A percentile compares a stretch with the other conserved stretches of the same genome.
These are phyloP conservation scores for Pyrochroa serraticornis DNA, from an alignment of 2,888 invertebrate species.

Conservation along the genomic window DNA sequence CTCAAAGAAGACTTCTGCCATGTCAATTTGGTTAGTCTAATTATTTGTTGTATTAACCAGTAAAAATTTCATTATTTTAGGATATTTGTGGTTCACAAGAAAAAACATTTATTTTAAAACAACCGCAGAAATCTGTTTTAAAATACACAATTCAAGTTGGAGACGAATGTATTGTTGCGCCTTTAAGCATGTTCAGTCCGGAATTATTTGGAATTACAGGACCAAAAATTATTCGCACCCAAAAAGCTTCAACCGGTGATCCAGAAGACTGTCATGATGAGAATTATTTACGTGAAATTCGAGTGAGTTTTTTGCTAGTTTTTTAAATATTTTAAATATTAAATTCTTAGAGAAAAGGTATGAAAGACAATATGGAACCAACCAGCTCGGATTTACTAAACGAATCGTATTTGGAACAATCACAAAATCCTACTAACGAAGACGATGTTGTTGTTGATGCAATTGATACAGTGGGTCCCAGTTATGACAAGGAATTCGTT, in stretches of 20 bases:
- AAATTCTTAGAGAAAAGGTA: conserved; percentile 61
- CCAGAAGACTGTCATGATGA: conserved; percentile 95
- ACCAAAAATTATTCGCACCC: conserved; percentile 73
- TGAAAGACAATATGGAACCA: conserved; percentile 66
- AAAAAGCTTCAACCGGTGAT: conserved; percentile 74
- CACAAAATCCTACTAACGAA: conserved; percentile 63
- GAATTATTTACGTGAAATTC: conserved; percentile 87
- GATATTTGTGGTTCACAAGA: conserved; percentile 89
- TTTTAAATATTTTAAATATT: neutral
- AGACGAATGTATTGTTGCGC: conserved; percentile 92
- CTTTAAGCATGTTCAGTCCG: conserved; percentile 85
- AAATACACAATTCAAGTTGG: conserved; percentile 83
- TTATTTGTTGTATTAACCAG: neutral
- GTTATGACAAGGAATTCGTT: conserved; percentile 67
- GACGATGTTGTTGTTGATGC: conserved; percentile 78
- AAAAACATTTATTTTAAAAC: conserved; percentile 76
- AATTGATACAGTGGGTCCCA: conserved; percentile 57
- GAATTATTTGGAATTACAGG: conserved; percentile 88
- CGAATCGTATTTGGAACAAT: conserved; percentile 61
- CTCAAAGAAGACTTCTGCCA: conserved; percentile 92
- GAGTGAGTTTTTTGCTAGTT: conserved; percentile 58
- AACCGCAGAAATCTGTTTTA: conserved; percentile 70
- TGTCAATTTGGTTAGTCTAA: conserved; percentile 69
- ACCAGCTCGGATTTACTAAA: conserved; percentile 55
- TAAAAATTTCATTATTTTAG: conserved; percentile 43